phyloP scores from a whole-genome alignment of 2,797 vertebrate species.

The Scolopax rusticola region DNA sequence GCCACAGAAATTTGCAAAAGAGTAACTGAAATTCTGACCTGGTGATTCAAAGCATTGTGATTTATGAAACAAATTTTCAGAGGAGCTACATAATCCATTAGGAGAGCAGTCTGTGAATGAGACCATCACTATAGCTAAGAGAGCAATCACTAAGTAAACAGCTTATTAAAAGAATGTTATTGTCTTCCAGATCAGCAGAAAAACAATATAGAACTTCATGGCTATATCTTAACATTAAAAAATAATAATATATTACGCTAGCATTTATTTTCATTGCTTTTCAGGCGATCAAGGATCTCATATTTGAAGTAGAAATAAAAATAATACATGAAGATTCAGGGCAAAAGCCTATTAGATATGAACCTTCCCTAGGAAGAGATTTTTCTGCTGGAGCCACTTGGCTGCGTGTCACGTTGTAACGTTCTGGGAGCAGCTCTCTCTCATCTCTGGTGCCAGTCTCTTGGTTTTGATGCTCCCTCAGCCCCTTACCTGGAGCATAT shows the following conservation, averaged over 20 bases:
- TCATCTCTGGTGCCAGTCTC: background rate
- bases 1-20: background rate
- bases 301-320: background rate
- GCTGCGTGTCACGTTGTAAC: background rate
- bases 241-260: background rate
- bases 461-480: background rate
- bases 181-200: conserved; percentile 5
- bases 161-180: background rate
- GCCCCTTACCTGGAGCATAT: background rate
- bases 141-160: background rate
- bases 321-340: background rate
- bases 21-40: conserved; percentile 26
- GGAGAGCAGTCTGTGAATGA: background rate
- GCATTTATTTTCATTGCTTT: background rate
- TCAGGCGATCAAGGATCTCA: background rate
- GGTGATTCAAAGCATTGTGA: conserved; percentile 6
- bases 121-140: background rate
- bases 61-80: conserved; percentile 2
- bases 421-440: background rate
- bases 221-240: background rate
- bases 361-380: background rate
- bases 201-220: background rate
- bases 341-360: background rate
- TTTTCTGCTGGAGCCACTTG: background rate
- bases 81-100: background rate